These are phyloP conservation scores for Drosophila ficusphila DNA, from an alignment of 1,140 invertebrate species.

Conservation along the genomic window DNA sequence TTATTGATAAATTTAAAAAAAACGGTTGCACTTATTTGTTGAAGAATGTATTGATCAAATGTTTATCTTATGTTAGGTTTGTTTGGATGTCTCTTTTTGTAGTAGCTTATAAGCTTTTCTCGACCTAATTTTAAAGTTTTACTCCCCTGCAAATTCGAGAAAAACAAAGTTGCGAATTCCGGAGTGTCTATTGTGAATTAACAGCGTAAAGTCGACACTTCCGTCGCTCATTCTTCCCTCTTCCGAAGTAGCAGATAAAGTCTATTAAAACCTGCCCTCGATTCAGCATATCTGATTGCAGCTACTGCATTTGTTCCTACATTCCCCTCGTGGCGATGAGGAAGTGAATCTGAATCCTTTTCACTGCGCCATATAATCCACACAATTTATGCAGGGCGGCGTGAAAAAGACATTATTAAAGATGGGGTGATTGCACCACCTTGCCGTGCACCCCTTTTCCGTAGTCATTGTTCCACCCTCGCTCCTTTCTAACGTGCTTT, in stretches of 20 bases:
- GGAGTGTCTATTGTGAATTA: constrained; percentile 6
- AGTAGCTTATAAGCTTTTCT: too few species aligned
- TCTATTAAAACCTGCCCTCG: constrained; percentile 49
- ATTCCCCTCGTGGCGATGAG: constrained; percentile 17
- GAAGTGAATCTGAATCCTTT: constrained; percentile 78
- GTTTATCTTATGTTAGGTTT: too few species aligned
- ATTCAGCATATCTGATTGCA: constrained; percentile 55
- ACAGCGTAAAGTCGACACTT: constrained; percentile 27
- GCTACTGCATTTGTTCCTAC: constrained; percentile 45
- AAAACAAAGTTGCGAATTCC: not conserved
- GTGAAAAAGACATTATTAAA: constrained; percentile 50
- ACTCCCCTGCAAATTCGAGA: not conserved
- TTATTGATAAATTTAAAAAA: too few species aligned
- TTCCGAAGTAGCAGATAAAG: not conserved
- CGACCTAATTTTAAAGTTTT: not conserved
- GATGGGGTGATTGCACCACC: constrained; percentile 6
- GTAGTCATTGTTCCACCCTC: constrained; percentile 35
- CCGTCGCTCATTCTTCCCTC: constrained; percentile 3
- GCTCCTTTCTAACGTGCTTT: constrained; percentile 49
- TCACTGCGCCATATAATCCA: constrained; percentile 76
- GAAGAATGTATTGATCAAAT: too few species aligned
- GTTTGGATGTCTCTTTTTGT: too few species aligned
- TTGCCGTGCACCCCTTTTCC: constrained; percentile 6
- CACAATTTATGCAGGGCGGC: constrained; percentile 72
- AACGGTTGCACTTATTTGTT: too few species aligned